A percentile compares a stretch with the other conserved stretches of the same genome.
phyloP scores from a whole-genome alignment of 2,888 invertebrate genomes.

The Oscheius sp. region DNA sequence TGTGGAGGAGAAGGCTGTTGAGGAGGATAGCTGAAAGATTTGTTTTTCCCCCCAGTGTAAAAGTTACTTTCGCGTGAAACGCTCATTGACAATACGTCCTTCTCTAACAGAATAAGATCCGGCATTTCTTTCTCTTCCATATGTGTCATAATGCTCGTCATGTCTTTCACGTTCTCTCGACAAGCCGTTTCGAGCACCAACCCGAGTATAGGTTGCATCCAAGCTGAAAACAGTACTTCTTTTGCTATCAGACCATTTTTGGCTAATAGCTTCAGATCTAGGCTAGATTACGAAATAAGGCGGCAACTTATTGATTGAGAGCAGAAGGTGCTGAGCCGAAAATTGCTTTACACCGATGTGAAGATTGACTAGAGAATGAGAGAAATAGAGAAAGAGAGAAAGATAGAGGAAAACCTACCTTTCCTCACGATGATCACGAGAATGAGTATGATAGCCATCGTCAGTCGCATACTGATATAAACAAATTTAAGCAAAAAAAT shows the following conservation, averaged over 20 bases:
- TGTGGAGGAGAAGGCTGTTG: neutral
- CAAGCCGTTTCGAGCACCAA: neutral
- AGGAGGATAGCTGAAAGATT: neutral
- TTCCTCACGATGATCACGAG: constrained; percentile 5
- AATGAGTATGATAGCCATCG: constrained; percentile 14
- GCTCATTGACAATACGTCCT: constrained; percentile 42
- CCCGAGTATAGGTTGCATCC: constrained; percentile 8
- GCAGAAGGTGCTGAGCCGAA: neutral
- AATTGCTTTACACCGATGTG: too few species aligned
- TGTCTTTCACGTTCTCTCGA: neutral
- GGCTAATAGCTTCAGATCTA: too few species aligned
- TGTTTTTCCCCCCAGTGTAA: neutral
- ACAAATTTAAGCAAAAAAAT: neutral
- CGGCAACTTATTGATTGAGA: neutral
- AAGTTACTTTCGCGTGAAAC: constrained; percentile 28
- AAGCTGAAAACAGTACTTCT: neutral
- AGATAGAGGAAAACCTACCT: neutral
- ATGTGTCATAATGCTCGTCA: constrained; percentile 16
- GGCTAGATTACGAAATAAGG: too few species aligned
- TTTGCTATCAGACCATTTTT: too few species aligned
- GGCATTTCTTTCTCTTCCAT: neutral
- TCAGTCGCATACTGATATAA: constrained; percentile 8
- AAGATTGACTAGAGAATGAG: too few species aligned
- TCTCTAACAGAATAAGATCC: constrained; percentile 47
- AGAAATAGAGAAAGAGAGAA: neutral